Evolutionary conservation across 2,888 invertebrate species (phyloP).

Genomic region (Erebia epiphron): DNA sequence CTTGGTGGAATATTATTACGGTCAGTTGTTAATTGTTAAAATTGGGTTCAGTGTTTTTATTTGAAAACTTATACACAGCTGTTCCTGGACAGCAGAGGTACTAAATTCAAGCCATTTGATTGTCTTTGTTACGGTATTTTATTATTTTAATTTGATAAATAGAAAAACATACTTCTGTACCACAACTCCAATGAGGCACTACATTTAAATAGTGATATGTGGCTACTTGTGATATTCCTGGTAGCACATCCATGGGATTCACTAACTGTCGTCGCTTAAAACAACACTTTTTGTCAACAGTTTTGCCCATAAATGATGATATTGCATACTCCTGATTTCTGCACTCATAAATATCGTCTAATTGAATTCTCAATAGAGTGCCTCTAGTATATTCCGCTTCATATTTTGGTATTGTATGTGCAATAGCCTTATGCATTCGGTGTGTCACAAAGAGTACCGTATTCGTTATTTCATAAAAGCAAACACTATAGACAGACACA

Average conservation of each 20-base stretch:
- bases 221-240: constrained; percentile 53
- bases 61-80: too few species aligned
- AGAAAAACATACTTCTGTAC: constrained; percentile 45
- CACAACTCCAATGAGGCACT: constrained; percentile 64
- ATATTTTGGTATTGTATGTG: constrained; percentile 35
- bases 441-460: constrained; percentile 50
- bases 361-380: constrained; percentile 34
- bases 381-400: constrained; percentile 21
- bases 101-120: too few species aligned
- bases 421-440: constrained; percentile 24
- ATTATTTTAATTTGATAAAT: neutral
- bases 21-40: too few species aligned
- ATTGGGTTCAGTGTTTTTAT: too few species aligned
- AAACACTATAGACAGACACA: constrained; percentile 52
- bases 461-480: constrained; percentile 48
- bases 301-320: constrained; percentile 35
- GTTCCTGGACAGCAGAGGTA: neutral
- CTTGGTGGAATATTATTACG: too few species aligned
- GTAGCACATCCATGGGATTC: constrained; percentile 52
- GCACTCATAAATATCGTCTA: constrained; percentile 52
- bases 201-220: constrained; percentile 56
- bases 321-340: constrained; percentile 45
- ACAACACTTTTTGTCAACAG: constrained; percentile 51
- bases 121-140: neutral
- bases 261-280: constrained; percentile 57